Evolutionary conservation across 2,797 vertebrate genomes (phyloP), one percentile per base, ranked within the genome.

Genomic region (Urophycis tenuis): DNA sequence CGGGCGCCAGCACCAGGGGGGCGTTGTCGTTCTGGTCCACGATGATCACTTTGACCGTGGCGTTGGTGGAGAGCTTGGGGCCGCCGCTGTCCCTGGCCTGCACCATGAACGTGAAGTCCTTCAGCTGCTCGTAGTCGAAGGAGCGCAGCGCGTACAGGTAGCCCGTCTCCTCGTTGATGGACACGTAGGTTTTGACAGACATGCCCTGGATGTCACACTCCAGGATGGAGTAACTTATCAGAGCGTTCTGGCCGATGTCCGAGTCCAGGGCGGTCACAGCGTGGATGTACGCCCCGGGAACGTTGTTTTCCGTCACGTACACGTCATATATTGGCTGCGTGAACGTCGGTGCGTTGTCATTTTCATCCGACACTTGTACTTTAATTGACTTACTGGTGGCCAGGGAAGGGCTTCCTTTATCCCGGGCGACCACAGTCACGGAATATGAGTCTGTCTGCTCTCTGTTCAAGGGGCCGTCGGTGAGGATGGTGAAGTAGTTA

Each of bases 141-240:
- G 96, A 98, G 85, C 97, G 95, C 83, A 99, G 92, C 31, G 97
- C 97, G 84, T 99, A 99, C 87, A 99, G 92, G 85, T 98, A 99
- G 79, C 97, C 97, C 34, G 98, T 99, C 88, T 99, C 97, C 0
- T 97, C 94, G 91, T 99, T 99, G 87, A 99, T 97, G 88, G 97
- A 98, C 81, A 99, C 97, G 64, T 99, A 99, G 1, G 97, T 99
- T 89, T 96, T 95, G 80, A 99, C 94, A 10, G 96, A 97, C 97
- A 99, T 99, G 85, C 96, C 97, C 92, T 98, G 96, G 85, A 99
- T 99, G 84, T 98, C 96, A 85, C 96, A 95, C 89, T 98, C 97
- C 87, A 98, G 94, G 93, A 99, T 98, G 88, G 96, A 95, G 91
- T 98, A 99, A 80, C 95, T 94, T 75, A 99, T 94, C 31, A 94